phyloP scores from a whole-genome alignment of 2,797 vertebrate species.

The Harpagifer antarcticus region DNA sequence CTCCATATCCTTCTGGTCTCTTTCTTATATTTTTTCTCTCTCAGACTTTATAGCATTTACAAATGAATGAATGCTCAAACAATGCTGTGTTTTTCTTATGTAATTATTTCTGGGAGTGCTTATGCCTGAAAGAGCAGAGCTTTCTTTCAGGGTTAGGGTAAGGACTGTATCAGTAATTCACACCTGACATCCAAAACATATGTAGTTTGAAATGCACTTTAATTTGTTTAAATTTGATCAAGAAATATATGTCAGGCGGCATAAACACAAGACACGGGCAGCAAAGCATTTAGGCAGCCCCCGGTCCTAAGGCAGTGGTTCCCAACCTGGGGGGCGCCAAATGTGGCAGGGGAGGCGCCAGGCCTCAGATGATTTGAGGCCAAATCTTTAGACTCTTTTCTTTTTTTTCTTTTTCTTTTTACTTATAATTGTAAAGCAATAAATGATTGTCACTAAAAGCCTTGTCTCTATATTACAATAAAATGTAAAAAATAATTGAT shows the following conservation, averaged over 20 bases:
- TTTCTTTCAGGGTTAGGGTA: too few relatives aligned
- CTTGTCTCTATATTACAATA: too few relatives aligned
- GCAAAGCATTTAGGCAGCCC: slow-evolving; percentile 49
- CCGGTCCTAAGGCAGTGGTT: too few relatives aligned
- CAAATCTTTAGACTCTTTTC: too few relatives aligned
- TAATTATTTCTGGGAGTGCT: neutral
- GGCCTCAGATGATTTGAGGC: too few relatives aligned
- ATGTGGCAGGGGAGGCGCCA: too few relatives aligned
- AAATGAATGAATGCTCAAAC: slow-evolving; percentile 38
- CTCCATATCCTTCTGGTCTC: slow-evolving; percentile 53
- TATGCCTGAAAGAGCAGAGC: neutral
- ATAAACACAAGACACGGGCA: slow-evolving; percentile 37
- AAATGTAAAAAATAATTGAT: too few relatives aligned
- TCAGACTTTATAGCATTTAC: slow-evolving; percentile 31
- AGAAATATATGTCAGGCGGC: slow-evolving; percentile 20
- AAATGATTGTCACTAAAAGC: too few relatives aligned
- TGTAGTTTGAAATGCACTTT: neutral
- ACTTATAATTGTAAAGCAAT: too few relatives aligned
- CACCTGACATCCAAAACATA: slow-evolving; percentile 1
- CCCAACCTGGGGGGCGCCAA: too few relatives aligned
- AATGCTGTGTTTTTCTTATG: slow-evolving; percentile 11
- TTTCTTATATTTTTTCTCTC: slow-evolving; percentile 32
- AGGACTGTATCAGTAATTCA: neutral
- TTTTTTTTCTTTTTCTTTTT: too few relatives aligned
- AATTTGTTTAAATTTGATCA: slow-evolving; percentile 1